These are phyloP conservation scores for Orchesella flavescens DNA, from an alignment of 2,888 invertebrate genomes.

Conservation along the genomic window DNA sequence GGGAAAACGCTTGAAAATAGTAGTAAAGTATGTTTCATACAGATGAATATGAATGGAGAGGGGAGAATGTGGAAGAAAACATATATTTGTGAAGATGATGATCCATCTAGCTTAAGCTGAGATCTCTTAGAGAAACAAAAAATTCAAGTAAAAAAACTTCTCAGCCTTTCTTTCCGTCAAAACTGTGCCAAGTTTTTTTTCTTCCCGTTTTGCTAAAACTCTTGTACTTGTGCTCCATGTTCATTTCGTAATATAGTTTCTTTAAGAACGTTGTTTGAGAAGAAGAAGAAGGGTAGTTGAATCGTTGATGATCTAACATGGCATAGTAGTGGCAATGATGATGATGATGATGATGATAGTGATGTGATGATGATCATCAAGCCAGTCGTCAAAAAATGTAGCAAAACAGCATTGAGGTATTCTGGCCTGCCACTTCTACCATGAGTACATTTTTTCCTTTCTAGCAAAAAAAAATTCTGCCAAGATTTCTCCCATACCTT, in stretches of 20 bases:
- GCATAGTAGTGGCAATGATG: not conserved
- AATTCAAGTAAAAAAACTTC: not conserved
- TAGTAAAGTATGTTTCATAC: too few relatives aligned
- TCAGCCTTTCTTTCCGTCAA: not conserved
- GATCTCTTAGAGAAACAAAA: conserved; percentile 8
- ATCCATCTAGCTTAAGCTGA: conserved; percentile 12
- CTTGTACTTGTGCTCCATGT: not conserved
- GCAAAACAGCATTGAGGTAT: too few relatives aligned
- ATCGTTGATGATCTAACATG: not conserved
- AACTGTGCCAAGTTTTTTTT: conserved; percentile 19
- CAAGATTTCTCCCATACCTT: too few relatives aligned
- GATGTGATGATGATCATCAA: not conserved
- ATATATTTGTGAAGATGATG: conserved; percentile 6
- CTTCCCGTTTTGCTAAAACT: not conserved
- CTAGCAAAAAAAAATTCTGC: too few relatives aligned
- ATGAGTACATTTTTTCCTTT: too few relatives aligned
- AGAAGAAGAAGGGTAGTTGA: too few relatives aligned
- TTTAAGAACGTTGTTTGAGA: too few relatives aligned
- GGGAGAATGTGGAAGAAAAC: not conserved
- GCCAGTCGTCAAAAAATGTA: too few relatives aligned
- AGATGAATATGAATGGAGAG: conserved; percentile 22
- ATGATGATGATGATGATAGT: not conserved
- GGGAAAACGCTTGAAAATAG: too few relatives aligned
- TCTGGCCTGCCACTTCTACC: too few relatives aligned
- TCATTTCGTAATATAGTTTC: too few relatives aligned